Conservation (phyloP, 1,140 invertebrate species). For the Hypsibius dujardini region DNA sequence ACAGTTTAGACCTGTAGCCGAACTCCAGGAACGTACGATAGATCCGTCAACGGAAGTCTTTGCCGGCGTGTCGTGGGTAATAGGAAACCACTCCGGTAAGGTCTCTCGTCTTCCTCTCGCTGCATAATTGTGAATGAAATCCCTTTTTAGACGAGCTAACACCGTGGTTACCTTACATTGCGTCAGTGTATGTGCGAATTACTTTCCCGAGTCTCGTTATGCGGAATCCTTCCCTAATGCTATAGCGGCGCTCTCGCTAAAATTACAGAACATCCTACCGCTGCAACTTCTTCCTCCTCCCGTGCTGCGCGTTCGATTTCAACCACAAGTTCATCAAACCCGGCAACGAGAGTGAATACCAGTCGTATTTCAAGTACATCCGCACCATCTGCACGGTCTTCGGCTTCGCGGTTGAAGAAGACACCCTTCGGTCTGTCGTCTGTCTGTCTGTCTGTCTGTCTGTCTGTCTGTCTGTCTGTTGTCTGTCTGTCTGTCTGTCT, state of each 20-base stretch:
- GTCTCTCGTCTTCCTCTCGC: too few species aligned
- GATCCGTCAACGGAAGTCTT: conserved; percentile 51
- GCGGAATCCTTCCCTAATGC: too few species aligned
- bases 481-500: conserved; percentile 35
- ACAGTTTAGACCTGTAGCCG: conserved; percentile 38
- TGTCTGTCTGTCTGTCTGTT: too few species aligned
- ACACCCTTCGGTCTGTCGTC: conserved; percentile 43
- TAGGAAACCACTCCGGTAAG: conserved; percentile 97
- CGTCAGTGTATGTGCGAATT: conserved; percentile 40
- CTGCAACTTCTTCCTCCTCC: conserved; percentile 64
- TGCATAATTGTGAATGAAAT: too few species aligned
- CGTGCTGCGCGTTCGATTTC: conserved; percentile 84
- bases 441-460: too few species aligned
- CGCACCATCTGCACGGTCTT: conserved; percentile 47
- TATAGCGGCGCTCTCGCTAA: too few species aligned
- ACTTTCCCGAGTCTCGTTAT: too few species aligned
- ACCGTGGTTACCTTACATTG: conserved; percentile 87
- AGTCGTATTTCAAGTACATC: conserved; percentile 63
- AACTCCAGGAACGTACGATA: conserved; percentile 38
- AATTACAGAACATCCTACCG: conserved; percentile 36
- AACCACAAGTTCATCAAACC: conserved; percentile 53
- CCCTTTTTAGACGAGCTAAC: too few species aligned
- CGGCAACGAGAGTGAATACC: conserved; percentile 44
- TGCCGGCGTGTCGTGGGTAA: conserved; percentile 70
- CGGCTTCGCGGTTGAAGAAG: conserved; percentile 54